Base-by-base conservation (phyloP, 1,140 invertebrate genomes). In the Holcopasites calliopsidis region DNA sequence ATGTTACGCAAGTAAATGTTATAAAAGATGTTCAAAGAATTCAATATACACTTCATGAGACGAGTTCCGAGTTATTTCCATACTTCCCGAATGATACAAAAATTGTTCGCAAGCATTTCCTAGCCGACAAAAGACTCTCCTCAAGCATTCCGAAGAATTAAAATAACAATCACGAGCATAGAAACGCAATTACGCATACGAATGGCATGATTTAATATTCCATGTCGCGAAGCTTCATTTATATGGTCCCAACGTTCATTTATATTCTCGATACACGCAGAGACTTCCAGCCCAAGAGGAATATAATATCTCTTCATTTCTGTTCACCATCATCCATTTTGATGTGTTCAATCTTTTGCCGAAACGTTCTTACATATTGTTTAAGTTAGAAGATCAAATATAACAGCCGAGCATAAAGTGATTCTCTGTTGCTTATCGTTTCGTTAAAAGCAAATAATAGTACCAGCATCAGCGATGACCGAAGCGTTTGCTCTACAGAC, bases 1-100 rank as follows among this genome's bases (percentile, higher is more conserved):
- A 54, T 44, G 8, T 44, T 16, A 54, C 5, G 33, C 64, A 65
- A 65, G 26, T 75, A 75, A 69, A 69, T 75, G 64, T 75, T 58
- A 69, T 16, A 23, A 49, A 69, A 47, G 26, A 75, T 69, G 42
- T 75, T 75, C 50, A 49, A 74, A 68, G n/a, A 44, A 18, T 66
- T 74, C 64, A 75, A 75, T 75, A 58, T 69, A 69, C 26, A 75
- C 11, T 58, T 75, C 49, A 69, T 49, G 42, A 33, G 58, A 75
- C 13, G 5, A n/a, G 38, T 40, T 57, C 5, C 10, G 31, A 52
- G 23, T 57, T 35, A 26, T 21, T 44, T 10, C 1, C 7, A 16
- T 2, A 23, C 7, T 5, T 26, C 16, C 5, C 8, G 18, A 28
- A 47, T 47, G n/a, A n/a, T n/a, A n/a, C n/a, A n/a, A n/a, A n/a